Percentiles rank a stretch among this genome's conserved stretches.
Conservation (phyloP, 2,888 invertebrate genomes). For the Helleia helle region DNA sequence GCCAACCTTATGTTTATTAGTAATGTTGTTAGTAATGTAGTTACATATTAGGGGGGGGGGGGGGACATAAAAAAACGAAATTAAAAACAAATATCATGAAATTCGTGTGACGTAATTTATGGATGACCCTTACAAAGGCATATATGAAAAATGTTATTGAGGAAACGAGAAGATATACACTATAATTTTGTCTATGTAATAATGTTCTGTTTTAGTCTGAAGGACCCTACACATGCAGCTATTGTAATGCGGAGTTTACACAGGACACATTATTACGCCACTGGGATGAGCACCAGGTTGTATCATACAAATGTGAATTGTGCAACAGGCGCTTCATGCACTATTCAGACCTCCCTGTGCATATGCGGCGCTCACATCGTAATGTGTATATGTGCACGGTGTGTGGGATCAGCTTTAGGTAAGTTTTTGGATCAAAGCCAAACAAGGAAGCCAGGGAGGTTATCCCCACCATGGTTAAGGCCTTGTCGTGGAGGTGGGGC, state of each 20-base stretch:
- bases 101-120: no score
- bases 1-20: background rate
- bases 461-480: no score
- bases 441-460: no score
- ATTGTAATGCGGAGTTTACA: background rate
- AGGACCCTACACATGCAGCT: background rate
- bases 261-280: constrained; percentile 17
- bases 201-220: background rate
- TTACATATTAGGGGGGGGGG: no score
- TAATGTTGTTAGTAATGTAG: no score
- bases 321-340: constrained; percentile 26
- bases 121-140: no score
- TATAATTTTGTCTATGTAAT: background rate
- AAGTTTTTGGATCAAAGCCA: background rate
- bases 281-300: constrained; percentile 20
- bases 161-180: background rate
- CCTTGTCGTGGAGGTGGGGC: no score
- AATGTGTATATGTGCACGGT: constrained; percentile 28
- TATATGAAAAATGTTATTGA: no score
- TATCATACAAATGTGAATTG: constrained; percentile 25
- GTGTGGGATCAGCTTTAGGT: constrained; percentile 1
- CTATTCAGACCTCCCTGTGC: constrained; percentile 22
- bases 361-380: constrained; percentile 25
- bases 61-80: no score
- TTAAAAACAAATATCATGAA: background rate